phyloP scores from a whole-genome alignment of 2,797 vertebrate species.

The Hapalemur alaotrensis region DNA sequence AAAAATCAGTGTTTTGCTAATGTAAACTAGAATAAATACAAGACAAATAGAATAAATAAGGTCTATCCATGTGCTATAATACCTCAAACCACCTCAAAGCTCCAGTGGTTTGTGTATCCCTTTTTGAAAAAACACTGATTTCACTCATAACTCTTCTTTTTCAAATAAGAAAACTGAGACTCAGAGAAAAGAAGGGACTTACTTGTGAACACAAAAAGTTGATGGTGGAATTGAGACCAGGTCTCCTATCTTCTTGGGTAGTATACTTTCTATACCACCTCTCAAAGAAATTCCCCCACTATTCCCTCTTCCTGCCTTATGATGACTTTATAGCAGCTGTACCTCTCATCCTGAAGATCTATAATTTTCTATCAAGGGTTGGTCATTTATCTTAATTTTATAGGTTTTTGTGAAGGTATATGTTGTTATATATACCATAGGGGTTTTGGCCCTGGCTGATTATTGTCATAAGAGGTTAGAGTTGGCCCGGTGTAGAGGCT shows the following conservation, averaged over 20 bases:
- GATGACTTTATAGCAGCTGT: background rate
- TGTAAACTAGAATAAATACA: background rate
- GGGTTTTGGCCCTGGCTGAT: background rate
- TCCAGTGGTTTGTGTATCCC: background rate
- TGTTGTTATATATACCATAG: background rate
- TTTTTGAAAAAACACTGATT: slow-evolving; percentile 3
- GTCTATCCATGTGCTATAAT: background rate
- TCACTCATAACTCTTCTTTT: background rate
- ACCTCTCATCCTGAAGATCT: background rate
- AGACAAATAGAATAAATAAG: background rate
- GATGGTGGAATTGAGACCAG: background rate
- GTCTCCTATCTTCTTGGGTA: background rate
- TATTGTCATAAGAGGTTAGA: slow-evolving; percentile 20
- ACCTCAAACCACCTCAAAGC: background rate
- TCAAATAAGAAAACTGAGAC: slow-evolving; percentile 22
- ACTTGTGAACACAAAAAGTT: slow-evolving; percentile 5
- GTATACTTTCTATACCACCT: background rate
- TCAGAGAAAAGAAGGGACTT: background rate
- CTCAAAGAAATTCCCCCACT: background rate
- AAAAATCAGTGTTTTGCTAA: background rate
- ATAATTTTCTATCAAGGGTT: slow-evolving; percentile 19
- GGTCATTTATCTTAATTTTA: slow-evolving; percentile 34
- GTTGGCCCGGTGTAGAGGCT: background rate
- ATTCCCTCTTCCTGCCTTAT: background rate
- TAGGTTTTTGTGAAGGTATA: background rate